Percentiles rank a stretch among this genome's conserved stretches.
phyloP scores from a whole-genome alignment of 1,140 invertebrate species.

The Meloidogyne chitwoodi region DNA sequence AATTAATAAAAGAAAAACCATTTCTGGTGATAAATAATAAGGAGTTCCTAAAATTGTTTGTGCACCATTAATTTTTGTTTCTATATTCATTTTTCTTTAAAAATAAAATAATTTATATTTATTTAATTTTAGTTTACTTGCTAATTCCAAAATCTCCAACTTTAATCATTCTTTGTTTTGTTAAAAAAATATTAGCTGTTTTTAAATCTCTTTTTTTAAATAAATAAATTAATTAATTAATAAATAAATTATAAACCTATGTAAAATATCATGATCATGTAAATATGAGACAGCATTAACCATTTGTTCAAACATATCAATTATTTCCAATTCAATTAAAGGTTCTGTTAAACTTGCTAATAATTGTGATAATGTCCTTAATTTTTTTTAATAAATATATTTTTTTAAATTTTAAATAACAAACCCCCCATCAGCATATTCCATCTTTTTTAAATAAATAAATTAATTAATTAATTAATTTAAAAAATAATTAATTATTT shows the following conservation, averaged over 20 bases:
- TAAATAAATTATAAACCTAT: slow-evolving; percentile 64
- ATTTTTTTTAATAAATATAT: background rate
- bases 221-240: background rate
- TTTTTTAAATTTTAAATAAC: slow-evolving; percentile 11
- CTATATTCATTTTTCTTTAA: slow-evolving; percentile 66
- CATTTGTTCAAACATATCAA: slow-evolving; percentile 71
- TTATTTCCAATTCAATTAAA: slow-evolving; percentile 66
- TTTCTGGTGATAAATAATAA: slow-evolving; percentile 77
- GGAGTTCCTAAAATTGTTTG: slow-evolving; percentile 76
- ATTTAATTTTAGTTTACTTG: slow-evolving; percentile 61
- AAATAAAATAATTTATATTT: background rate
- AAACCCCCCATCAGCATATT: slow-evolving; percentile 72
- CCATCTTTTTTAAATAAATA: too few relatives aligned
- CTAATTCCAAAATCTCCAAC: slow-evolving; percentile 77
- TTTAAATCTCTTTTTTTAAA: slow-evolving; percentile 70
- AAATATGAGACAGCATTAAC: slow-evolving; percentile 71
- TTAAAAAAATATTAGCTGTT: slow-evolving; percentile 75
- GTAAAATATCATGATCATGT: slow-evolving; percentile 72
- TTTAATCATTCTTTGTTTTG: slow-evolving; percentile 68
- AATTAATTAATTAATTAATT: slow-evolving; percentile 60
- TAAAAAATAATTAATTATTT: slow-evolving; percentile 32
- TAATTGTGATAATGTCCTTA: slow-evolving; percentile 69
- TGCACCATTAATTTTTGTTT: slow-evolving; percentile 68
- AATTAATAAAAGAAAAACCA: slow-evolving; percentile 63
- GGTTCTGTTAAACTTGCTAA: slow-evolving; percentile 64